phyloP scores from a whole-genome alignment of 53 echinoderm and acorn worm genomes.

The Apostichopus leukothele region DNA sequence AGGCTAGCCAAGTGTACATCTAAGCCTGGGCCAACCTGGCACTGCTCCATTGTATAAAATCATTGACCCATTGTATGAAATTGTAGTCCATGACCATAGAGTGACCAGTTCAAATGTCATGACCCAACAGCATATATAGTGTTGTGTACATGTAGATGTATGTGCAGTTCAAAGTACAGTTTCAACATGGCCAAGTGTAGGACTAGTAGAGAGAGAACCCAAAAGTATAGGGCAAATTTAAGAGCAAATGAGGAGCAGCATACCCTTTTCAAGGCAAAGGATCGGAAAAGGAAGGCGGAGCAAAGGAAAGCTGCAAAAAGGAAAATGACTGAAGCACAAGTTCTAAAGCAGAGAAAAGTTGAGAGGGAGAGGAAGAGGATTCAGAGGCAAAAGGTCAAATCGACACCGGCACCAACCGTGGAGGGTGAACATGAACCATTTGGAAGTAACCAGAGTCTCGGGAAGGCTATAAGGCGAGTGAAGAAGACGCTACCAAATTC shows the following conservation, averaged over 20 bases:
- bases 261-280: constrained; percentile 13
- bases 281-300: constrained; percentile 19
- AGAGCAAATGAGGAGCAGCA: constrained; percentile 20
- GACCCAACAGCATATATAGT: background rate
- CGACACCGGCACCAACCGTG: background rate
- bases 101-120: too few relatives aligned
- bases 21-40: too few relatives aligned
- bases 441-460: background rate
- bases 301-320: constrained; percentile 36
- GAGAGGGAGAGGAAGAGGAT: constrained; percentile 34
- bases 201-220: background rate
- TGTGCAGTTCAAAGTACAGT: background rate
- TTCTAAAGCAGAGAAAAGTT: constrained; percentile 18
- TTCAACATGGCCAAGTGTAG: constrained; percentile 25
- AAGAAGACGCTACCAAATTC: constrained; percentile 11
- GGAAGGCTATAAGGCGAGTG: background rate
- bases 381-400: constrained; percentile 20
- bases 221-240: constrained; percentile 4
- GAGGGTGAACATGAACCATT: background rate
- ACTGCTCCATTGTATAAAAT: too few relatives aligned
- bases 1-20: too few relatives aligned
- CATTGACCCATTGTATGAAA: too few relatives aligned
- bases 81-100: too few relatives aligned
- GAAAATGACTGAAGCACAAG: constrained; percentile 5
- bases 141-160: background rate